A percentile compares a stretch with the other conserved stretches of the same genome.
Conservation (phyloP, 1,140 invertebrate species). For the Latrodectus geometricus region DNA sequence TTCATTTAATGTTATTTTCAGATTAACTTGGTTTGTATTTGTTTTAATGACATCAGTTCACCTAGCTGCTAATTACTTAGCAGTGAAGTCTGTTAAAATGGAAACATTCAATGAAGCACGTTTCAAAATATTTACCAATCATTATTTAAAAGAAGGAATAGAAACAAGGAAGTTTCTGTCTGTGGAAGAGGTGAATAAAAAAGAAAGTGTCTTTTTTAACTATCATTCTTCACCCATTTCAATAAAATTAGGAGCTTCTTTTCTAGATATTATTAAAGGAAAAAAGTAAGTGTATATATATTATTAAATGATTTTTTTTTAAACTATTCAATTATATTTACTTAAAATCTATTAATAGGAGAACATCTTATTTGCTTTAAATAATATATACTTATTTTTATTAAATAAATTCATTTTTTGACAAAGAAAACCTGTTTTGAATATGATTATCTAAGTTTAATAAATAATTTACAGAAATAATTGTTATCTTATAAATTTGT, state of each 20-base stretch:
- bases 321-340: too few relatives aligned
- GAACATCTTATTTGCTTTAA: too few relatives aligned
- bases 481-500: too few relatives aligned
- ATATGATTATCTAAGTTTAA: too few relatives aligned
- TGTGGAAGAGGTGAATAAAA: conserved; percentile 72
- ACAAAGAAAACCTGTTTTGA: too few relatives aligned
- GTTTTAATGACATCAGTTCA: conserved; percentile 82
- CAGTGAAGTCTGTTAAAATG: conserved; percentile 81
- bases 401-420: too few relatives aligned
- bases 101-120: conserved; percentile 84
- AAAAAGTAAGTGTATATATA: not conserved
- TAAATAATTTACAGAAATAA: too few relatives aligned
- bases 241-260: conserved; percentile 43
- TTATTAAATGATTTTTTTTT: too few relatives aligned
- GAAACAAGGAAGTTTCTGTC: conserved; percentile 70
- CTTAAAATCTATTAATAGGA: too few relatives aligned
- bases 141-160: conserved; percentile 71
- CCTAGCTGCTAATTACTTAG: conserved; percentile 86
- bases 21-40: conserved; percentile 78
- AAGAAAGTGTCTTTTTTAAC: conserved; percentile 69
- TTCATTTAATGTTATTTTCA: conserved; percentile 67
- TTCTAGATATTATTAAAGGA: conserved; percentile 22
- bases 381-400: too few relatives aligned
- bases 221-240: not conserved
- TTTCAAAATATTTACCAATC: conserved; percentile 76